Evolutionary conservation across 2,888 invertebrate species (phyloP).

Genomic region (Empis stercorea): DNA sequence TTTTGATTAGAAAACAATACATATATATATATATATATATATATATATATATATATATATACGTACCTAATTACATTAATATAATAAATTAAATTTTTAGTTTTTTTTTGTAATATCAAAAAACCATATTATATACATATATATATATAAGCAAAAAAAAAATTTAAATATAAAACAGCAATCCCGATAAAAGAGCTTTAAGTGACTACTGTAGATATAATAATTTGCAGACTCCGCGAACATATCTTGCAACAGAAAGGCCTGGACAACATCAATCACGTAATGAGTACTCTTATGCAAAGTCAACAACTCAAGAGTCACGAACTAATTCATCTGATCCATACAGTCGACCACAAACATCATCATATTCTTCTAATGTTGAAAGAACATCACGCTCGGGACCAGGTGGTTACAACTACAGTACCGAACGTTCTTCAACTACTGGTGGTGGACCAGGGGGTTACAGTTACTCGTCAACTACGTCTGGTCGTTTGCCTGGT

Average conservation of each 20-base stretch:
- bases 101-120: neutral
- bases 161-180: too few relatives aligned
- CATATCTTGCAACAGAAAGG: constrained; percentile 73
- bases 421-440: constrained; percentile 59
- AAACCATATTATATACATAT: too few relatives aligned
- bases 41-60: neutral
- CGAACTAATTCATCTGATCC: constrained; percentile 41
- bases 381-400: constrained; percentile 57
- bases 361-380: constrained; percentile 51
- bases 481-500: constrained; percentile 68
- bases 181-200: too few relatives aligned
- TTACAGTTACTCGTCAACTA: constrained; percentile 69
- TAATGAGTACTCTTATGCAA: constrained; percentile 75
- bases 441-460: constrained; percentile 65
- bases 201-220: too few relatives aligned
- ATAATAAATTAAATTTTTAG: constrained; percentile 5
- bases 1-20: neutral
- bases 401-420: constrained; percentile 65
- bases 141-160: too few relatives aligned
- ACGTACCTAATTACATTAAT: neutral
- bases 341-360: constrained; percentile 48
- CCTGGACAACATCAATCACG: constrained; percentile 48
- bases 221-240: constrained; percentile 71
- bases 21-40: neutral
- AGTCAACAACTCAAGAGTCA: constrained; percentile 49